Evolutionary conservation across 2,113 vertebrate species (phyloP).

Genomic region (Dipodomys spectabilis): DNA sequence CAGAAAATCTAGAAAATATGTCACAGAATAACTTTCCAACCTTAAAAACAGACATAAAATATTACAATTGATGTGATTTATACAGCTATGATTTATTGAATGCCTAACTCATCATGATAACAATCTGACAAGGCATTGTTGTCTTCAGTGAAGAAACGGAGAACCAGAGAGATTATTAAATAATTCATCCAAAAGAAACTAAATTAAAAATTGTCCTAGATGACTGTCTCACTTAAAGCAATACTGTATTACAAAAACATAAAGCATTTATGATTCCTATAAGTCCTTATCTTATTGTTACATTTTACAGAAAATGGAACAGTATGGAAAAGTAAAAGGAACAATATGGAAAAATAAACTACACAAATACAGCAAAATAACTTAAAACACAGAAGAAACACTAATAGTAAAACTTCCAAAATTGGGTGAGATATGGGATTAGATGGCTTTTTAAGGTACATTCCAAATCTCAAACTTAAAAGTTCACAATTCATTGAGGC

Average conservation of each 20-base stretch:
- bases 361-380: not conserved
- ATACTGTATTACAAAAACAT: constrained; percentile 10
- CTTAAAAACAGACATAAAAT: constrained; percentile 44
- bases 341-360: constrained; percentile 52
- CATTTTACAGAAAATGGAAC: constrained; percentile 37
- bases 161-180: constrained; percentile 1
- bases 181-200: constrained; percentile 33
- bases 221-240: not conserved
- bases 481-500: not conserved
- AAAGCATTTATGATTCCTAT: constrained; percentile 39
- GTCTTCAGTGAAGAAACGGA: constrained; percentile 57
- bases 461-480: constrained; percentile 41
- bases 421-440: not conserved
- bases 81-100: constrained; percentile 50
- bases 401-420: constrained; percentile 47
- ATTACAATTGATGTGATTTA: constrained; percentile 34
- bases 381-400: constrained; percentile 28
- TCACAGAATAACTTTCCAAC: constrained; percentile 2
- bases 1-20: constrained; percentile 18
- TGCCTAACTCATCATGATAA: constrained; percentile 18
- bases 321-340: too few relatives aligned
- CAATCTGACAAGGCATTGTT: constrained; percentile 19
- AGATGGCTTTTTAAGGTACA: not conserved
- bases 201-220: constrained; percentile 10
- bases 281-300: constrained; percentile 12